Evolutionary conservation across 2,113 vertebrate genomes (phyloP).

Genomic region (Serranochromis macrocephalus): DNA sequence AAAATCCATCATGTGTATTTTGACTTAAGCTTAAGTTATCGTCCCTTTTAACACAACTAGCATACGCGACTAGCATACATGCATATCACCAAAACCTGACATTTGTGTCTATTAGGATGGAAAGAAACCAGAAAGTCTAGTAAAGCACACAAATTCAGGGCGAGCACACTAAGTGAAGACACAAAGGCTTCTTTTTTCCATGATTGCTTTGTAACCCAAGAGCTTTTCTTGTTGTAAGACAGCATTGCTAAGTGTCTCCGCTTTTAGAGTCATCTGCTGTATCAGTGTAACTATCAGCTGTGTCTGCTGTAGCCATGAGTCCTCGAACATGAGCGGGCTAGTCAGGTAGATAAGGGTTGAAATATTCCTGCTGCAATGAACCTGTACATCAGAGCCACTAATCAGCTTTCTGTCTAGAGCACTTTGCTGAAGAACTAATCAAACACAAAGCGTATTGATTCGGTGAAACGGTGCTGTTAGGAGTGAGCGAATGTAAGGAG

Average conservation of each 20-base stretch:
- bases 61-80: not conserved
- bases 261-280: not conserved
- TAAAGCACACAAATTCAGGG: not conserved
- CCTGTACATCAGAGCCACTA: not conserved
- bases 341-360: conserved; percentile 3
- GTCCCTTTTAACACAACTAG: not conserved
- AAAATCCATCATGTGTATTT: not conserved
- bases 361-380: not conserved
- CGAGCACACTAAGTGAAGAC: not conserved
- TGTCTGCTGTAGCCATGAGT: not conserved
- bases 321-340: not conserved
- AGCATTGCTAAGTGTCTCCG: not conserved
- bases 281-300: not conserved
- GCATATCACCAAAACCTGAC: not conserved
- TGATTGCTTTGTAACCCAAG: not conserved
- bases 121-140: not conserved
- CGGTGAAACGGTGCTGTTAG: not conserved
- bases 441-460: conserved; percentile 36
- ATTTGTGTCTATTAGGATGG: not conserved
- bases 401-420: conserved; percentile 20
- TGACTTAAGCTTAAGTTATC: not conserved
- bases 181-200: not conserved
- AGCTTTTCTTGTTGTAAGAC: not conserved
- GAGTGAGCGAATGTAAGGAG: not conserved
- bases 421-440: conserved; percentile 4